These are phyloP conservation scores for Monopis laevigella DNA, from an alignment of 2,888 invertebrate species.

Conservation along the genomic window DNA sequence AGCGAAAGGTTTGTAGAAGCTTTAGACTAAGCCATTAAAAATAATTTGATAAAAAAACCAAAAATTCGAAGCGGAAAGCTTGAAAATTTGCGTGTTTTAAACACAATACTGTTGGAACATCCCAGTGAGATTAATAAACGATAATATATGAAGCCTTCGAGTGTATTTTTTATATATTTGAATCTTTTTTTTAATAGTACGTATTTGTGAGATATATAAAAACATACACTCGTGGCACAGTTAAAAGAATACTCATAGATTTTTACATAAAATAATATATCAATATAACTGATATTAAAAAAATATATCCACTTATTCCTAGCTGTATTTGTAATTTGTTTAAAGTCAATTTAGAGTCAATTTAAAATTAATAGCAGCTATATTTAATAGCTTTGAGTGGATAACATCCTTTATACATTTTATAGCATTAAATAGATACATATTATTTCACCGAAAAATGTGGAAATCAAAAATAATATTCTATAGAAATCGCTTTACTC, in stretches of 20 bases:
- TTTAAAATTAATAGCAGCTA: background rate
- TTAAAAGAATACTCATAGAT: too few relatives aligned
- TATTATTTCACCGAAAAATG: too few relatives aligned
- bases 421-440: too few relatives aligned
- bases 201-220: too few relatives aligned
- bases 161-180: too few relatives aligned
- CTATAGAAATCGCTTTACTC: conserved; percentile 61
- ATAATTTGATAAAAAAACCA: conserved; percentile 43
- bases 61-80: conserved; percentile 64
- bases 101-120: conserved; percentile 45
- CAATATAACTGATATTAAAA: background rate
- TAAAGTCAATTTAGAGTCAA: background rate
- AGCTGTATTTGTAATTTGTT: background rate
- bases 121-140: conserved; percentile 45
- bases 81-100: conserved; percentile 64
- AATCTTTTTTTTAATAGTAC: too few relatives aligned
- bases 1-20: too few relatives aligned
- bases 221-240: conserved; percentile 24
- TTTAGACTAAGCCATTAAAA: conserved; percentile 42
- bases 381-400: too few relatives aligned
- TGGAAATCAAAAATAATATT: too few relatives aligned
- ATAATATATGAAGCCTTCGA: too few relatives aligned
- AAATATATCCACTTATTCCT: background rate
- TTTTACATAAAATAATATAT: too few relatives aligned
- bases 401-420: too few relatives aligned